These are phyloP conservation scores for Podocnemis expansa DNA, from an alignment of 2,113 vertebrate genomes.

Conservation along the genomic window DNA sequence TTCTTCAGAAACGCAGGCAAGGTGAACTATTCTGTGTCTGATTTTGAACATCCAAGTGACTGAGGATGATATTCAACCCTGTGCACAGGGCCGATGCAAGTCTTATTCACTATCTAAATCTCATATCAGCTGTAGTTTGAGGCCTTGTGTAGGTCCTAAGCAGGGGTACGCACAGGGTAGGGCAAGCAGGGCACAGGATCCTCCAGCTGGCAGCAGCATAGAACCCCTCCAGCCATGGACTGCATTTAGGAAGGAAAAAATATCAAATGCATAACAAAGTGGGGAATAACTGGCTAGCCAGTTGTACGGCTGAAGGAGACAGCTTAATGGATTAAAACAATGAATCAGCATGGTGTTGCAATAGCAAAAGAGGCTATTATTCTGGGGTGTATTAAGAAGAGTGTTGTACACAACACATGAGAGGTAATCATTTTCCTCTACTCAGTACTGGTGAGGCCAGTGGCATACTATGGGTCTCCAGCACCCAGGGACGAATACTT, in stretches of 20 bases:
- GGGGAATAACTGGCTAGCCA: background rate
- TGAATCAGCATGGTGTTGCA: background rate
- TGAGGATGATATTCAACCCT: rapidly evolving
- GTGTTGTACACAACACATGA: too few species aligned
- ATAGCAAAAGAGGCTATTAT: background rate
- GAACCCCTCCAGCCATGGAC: too few species aligned
- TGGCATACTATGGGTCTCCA: too few species aligned
- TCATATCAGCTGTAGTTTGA: background rate
- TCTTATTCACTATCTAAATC: background rate
- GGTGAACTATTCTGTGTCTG: background rate
- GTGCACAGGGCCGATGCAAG: rapidly evolving
- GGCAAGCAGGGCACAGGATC: too few species aligned
- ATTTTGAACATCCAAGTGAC: background rate
- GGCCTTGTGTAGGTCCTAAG: background rate
- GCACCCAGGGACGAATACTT: too few species aligned
- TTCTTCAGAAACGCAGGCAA: background rate
- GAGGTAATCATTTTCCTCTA: background rate
- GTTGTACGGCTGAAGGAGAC: background rate
- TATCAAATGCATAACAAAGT: background rate
- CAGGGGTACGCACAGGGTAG: too few species aligned
- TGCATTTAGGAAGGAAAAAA: background rate
- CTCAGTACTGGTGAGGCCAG: background rate
- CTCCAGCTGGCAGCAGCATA: too few species aligned
- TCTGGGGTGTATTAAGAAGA: background rate
- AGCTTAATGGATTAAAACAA: background rate